These are phyloP conservation scores for Drosophila subobscura DNA, from an alignment of 1,140 invertebrate genomes.

Conservation along the genomic window DNA sequence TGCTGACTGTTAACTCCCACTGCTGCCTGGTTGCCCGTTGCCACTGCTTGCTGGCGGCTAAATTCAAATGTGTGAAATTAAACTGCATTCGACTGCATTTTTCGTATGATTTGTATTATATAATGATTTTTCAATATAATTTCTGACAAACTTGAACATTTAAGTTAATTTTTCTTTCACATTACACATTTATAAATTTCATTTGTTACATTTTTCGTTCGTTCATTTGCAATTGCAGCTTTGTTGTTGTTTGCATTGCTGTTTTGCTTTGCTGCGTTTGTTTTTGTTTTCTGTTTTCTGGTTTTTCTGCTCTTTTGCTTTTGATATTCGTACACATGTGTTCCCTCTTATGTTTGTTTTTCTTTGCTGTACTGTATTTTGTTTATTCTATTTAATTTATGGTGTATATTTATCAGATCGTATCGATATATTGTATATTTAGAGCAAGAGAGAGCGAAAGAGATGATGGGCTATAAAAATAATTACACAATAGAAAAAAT, in stretches of 20 bases:
- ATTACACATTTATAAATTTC: slow-evolving; percentile 78
- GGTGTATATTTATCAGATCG: slow-evolving; percentile 3
- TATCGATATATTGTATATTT: slow-evolving; percentile 16
- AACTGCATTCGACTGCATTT: not conserved
- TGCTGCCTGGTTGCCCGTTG: not conserved
- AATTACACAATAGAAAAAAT: no score
- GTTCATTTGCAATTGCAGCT: slow-evolving; percentile 34
- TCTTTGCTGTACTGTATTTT: slow-evolving; percentile 1
- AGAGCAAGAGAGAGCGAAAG: not conserved
- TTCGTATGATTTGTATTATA: slow-evolving; percentile 54
- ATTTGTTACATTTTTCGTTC: slow-evolving; percentile 73
- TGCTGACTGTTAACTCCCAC: not conserved
- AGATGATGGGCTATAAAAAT: no score
- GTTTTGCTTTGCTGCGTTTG: slow-evolving; percentile 6
- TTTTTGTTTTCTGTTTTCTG: slow-evolving; percentile 13
- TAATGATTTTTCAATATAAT: slow-evolving; percentile 71
- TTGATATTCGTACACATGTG: slow-evolving; percentile 38
- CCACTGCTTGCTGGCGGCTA: not conserved
- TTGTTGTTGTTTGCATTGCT: slow-evolving; percentile 31
- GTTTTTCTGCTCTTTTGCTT: slow-evolving; percentile 12
- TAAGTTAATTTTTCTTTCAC: slow-evolving; percentile 55
- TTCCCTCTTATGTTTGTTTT: slow-evolving; percentile 39
- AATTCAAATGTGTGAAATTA: not conserved
- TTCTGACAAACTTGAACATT: slow-evolving; percentile 82
- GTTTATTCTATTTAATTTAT: no score